Percentiles rank a stretch among this genome's conserved stretches.
These are phyloP conservation scores for Penaeus monodon DNA, from an alignment of 2,888 invertebrate genomes.

Conservation along the genomic window DNA sequence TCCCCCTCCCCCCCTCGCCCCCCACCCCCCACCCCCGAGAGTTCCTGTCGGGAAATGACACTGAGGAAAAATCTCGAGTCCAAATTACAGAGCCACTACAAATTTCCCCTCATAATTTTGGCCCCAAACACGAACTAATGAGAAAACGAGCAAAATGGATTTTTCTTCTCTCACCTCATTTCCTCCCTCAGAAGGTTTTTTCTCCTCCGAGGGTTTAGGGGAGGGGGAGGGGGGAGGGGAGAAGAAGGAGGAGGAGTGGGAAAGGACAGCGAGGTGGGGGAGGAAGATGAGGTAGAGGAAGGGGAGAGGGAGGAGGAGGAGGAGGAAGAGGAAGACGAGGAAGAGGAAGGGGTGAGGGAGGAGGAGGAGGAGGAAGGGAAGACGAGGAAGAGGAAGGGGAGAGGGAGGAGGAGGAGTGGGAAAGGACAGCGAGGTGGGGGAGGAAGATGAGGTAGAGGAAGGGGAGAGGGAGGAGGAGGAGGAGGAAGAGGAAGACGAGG, in stretches of 20 bases:
- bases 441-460: background rate
- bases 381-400: background rate
- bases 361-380: background rate
- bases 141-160: constrained; percentile 63
- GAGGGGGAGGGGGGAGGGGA: background rate
- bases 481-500: background rate
- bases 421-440: background rate
- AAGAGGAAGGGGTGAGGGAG: background rate
- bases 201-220: constrained; percentile 27
- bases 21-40: background rate
- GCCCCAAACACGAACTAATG: constrained; percentile 51
- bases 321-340: background rate
- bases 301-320: background rate
- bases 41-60: constrained; percentile 35
- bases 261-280: background rate
- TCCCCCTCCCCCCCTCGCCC: background rate
- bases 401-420: background rate
- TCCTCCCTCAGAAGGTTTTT: constrained; percentile 57
- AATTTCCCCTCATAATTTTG: constrained; percentile 58
- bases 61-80: constrained; percentile 30
- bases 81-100: constrained; percentile 58
- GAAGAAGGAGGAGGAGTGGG: background rate
- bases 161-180: constrained; percentile 55
- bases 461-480: background rate
- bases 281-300: background rate